Conservation (phyloP, 2,797 vertebrate species). For the Apogon hyalosoma region DNA sequence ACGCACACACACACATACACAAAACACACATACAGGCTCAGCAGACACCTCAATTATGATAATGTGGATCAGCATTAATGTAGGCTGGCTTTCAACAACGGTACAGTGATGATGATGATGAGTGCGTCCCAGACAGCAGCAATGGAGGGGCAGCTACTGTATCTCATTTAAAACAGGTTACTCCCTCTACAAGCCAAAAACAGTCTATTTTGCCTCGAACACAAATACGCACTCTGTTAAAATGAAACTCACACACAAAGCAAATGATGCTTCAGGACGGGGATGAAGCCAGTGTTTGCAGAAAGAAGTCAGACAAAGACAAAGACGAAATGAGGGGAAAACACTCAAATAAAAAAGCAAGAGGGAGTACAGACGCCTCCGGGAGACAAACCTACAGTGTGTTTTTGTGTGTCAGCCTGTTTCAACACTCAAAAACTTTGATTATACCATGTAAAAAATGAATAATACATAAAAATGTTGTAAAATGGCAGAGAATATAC, state of each 20-base stretch:
- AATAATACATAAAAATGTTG: conserved; percentile 1
- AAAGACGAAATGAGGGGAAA: not conserved
- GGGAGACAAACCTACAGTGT: conserved; percentile 18
- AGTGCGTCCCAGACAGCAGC: conserved; percentile 61
- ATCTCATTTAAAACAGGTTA: conserved; percentile 69
- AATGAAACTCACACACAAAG: conserved; percentile 7
- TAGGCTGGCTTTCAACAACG: conserved; percentile 68
- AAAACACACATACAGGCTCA: conserved; percentile 69
- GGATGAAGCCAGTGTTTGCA: not conserved
- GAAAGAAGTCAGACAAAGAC: conserved; percentile 16
- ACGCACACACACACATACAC: conserved; percentile 47
- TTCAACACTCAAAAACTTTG: conserved; percentile 17
- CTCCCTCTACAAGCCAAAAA: conserved; percentile 40
- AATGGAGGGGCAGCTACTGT: conserved; percentile 63
- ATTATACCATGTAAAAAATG: conserved; percentile 29
- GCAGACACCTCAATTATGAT: conserved; percentile 85
- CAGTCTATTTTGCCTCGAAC: too few relatives aligned
- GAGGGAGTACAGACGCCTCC: conserved; percentile 2
- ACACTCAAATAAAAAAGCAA: not conserved
- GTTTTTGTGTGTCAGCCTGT: conserved; percentile 9
- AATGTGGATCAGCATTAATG: conserved; percentile 83
- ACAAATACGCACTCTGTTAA: not conserved
- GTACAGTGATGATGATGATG: not conserved
- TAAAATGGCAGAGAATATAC: not conserved
- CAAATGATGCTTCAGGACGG: conserved; percentile 1